Percentiles rank a stretch among this genome's conserved stretches.
These are phyloP conservation scores for Lysiphlebus fabarum DNA, from an alignment of 1,140 invertebrate genomes.

Conservation along the genomic window DNA sequence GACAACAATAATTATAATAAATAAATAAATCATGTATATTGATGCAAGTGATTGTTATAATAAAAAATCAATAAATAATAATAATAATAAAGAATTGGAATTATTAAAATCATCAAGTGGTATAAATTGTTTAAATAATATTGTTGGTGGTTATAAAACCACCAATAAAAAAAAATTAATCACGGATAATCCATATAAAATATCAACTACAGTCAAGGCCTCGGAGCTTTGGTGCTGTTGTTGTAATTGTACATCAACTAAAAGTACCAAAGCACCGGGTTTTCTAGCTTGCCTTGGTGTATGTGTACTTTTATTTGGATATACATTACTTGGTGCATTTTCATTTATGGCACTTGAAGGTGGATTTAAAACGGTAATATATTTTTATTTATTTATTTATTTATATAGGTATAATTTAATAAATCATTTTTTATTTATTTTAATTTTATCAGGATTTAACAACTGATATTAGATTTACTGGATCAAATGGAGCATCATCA, in stretches of 20 bases:
- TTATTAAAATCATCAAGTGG: no score
- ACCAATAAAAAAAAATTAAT: constrained; percentile 9
- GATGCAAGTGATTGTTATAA: constrained; percentile 45
- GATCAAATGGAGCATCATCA: neutral
- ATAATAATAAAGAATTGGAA: no score
- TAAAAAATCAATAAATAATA: constrained; percentile 21
- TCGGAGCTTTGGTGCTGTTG: constrained; percentile 47
- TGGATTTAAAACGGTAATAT: constrained; percentile 47
- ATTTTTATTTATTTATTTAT: no score
- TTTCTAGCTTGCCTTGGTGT: constrained; percentile 63
- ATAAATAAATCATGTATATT: no score
- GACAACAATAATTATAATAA: no score
- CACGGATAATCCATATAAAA: constrained; percentile 32
- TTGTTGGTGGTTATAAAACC: no score
- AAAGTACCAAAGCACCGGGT: constrained; percentile 50
- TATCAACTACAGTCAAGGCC: constrained; percentile 36
- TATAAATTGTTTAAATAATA: no score
- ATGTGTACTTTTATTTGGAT: constrained; percentile 81
- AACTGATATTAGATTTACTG: constrained; percentile 27
- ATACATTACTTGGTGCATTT: constrained; percentile 88
- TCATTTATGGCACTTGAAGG: constrained; percentile 87
- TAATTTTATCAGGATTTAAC: constrained; percentile 33
- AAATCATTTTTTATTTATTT: neutral
- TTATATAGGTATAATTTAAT: no score
- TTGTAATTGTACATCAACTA: constrained; percentile 46